Conservation (phyloP, 2,113 vertebrate species). For the Tupaia tana region DNA sequence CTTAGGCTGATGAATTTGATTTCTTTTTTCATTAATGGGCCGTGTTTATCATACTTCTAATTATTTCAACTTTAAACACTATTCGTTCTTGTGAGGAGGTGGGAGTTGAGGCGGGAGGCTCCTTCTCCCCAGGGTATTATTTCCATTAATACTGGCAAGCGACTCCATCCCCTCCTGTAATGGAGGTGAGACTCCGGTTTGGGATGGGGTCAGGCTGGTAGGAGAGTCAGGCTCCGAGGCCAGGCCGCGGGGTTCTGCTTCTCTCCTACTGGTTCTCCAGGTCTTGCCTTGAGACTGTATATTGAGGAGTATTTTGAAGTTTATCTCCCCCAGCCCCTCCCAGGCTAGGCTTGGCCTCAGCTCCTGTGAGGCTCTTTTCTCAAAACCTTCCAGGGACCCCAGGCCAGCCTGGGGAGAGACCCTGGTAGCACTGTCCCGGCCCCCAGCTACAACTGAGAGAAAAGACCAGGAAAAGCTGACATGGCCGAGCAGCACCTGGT, state of each 20-base stretch:
- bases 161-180: not conserved
- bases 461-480: not conserved
- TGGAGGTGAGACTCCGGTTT: conserved; percentile 18
- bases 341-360: not conserved
- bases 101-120: conserved; percentile 17
- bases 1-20: conserved; percentile 91
- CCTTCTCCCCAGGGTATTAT: conserved; percentile 32
- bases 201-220: not conserved
- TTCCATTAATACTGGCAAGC: conserved; percentile 40
- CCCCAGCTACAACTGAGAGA: not conserved
- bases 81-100: conserved; percentile 83
- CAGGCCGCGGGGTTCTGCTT: not conserved
- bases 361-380: not conserved
- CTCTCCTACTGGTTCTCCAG: not conserved
- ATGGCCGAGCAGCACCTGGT: conserved; percentile 24
- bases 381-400: not conserved
- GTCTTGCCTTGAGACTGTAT: not conserved
- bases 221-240: not conserved
- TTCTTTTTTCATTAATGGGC: conserved; percentile 88
- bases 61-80: conserved; percentile 90
- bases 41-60: conserved; percentile 91
- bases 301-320: conserved; percentile 56
- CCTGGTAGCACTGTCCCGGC: not conserved
- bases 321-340: not conserved
- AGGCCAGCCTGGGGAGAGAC: not conserved